Base-by-base conservation (phyloP, 2,888 invertebrate genomes). In the Ptilodon capucinus region DNA sequence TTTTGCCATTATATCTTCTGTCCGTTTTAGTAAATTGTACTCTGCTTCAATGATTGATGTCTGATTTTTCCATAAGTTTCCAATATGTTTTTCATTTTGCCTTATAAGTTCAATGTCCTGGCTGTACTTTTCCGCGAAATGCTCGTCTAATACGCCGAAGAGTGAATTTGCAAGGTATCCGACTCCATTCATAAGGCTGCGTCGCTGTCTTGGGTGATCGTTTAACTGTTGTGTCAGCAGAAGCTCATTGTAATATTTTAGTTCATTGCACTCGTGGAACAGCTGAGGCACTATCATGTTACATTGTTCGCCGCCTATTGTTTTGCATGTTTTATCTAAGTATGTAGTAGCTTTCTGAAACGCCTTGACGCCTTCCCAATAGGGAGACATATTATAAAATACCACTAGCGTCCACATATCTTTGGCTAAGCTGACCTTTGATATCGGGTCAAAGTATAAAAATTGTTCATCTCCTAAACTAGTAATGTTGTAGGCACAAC, bases 141-240 rank as follows among this genome's bases (percentile, higher is more conserved):
- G 41, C 14, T 47, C 41, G 36, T 59, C 56, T 8, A 59, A 28
- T 0, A 59, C 50, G 11, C 56, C 56, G 23, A 60, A 60, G 13
- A 60, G 35, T 13, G 41, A 46, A 17, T 54, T 54, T 0, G 54
- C 59, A 2, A 59, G 4, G 25, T 56, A 48, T 11, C 56, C 54
- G 1, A 59, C 40, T 1, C 59, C 53, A 41, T 54, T 42, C 5
- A 53, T 42, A 5, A 55, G 30, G 4, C 53, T 51, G 16, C 51
- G 46, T 35, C 46, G 36, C 19, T 19, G 38, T 47, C 39, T 25
- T 11, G 28, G 9, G 28, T 19, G 39, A 17, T 1, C 21, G 8
- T 1, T 32, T n/a, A 13, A 16, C 1, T 46, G 30, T 21, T 42
- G 42, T 5, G 11, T 21, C 30, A 46, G 13, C 14, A 46, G 1